Evolutionary conservation across 2,113 vertebrate genomes (phyloP).

Genomic region (Eonycteris spelaea): DNA sequence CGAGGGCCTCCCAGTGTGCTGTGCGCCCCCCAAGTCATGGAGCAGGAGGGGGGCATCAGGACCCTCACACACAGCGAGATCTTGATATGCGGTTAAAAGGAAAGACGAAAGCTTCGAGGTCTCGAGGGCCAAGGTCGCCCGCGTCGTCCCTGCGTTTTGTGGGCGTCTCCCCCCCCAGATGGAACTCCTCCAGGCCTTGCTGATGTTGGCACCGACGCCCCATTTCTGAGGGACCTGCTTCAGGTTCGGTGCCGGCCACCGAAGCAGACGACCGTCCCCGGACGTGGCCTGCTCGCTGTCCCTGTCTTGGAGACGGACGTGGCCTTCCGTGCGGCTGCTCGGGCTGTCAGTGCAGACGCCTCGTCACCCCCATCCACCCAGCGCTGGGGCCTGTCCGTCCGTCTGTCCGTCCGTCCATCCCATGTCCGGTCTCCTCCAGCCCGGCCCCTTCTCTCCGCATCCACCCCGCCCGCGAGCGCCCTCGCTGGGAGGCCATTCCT

Average conservation of each 20-base stretch:
- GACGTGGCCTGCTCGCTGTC: neutral
- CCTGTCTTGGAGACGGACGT: neutral
- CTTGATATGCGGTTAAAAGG: neutral
- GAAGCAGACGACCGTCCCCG: fast-evolving
- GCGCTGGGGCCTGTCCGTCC: too few species aligned
- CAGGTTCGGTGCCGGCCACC: fast-evolving
- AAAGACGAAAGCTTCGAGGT: neutral
- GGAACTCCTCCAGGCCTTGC: neutral
- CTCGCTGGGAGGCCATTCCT: fast-evolving
- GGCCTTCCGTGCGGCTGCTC: neutral
- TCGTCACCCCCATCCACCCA: neutral
- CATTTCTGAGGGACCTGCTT: neutral
- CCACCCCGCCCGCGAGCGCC: fast-evolving
- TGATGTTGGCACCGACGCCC: neutral
- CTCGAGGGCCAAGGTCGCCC: neutral
- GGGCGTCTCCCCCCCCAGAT: neutral
- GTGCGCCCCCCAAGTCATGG: neutral
- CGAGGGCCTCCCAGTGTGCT: neutral
- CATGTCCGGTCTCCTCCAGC: fast-evolving
- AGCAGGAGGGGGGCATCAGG: too few species aligned
- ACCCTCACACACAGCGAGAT: neutral
- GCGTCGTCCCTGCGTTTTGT: neutral
- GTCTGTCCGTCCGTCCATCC: too few species aligned
- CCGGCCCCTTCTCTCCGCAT: neutral
- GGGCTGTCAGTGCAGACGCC: neutral